Evolutionary conservation across 2,113 vertebrate species (phyloP).

Genomic region (Crotalus horridus): DNA sequence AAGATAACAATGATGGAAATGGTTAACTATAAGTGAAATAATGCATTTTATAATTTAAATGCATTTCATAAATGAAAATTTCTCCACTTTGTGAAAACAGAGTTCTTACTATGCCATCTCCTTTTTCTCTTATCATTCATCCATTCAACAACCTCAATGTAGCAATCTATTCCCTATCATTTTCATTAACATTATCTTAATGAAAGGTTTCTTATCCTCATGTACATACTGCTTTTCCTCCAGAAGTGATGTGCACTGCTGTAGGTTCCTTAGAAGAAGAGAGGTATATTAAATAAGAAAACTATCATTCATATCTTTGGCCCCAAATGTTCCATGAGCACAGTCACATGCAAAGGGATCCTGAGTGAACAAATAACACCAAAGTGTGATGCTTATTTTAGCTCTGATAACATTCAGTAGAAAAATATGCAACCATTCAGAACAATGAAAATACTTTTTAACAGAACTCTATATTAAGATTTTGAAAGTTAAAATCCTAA

Average conservation of each 20-base stretch:
- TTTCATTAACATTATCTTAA: not conserved
- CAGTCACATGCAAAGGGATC: too few species aligned
- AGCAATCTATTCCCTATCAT: not conserved
- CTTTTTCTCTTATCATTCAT: not conserved
- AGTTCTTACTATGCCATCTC: not conserved
- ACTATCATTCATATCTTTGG: not conserved
- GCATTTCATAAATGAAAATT: not conserved
- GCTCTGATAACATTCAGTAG: not conserved
- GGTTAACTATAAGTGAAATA: not conserved
- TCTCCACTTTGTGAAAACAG: not conserved
- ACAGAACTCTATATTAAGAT: not conserved
- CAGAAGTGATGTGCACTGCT: not conserved
- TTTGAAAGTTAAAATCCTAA: not conserved
- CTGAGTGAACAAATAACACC: not conserved
- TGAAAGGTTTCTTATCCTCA: not conserved
- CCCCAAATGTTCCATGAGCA: not conserved
- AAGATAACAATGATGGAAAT: not conserved
- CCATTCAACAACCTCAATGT: not conserved
- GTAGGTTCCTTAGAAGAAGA: not conserved
- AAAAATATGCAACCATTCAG: not conserved
- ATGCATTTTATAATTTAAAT: not conserved
- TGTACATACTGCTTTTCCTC: not conserved
- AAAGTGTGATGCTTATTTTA: not conserved
- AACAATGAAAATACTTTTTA: not conserved
- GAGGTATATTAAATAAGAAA: not conserved